Base-by-base conservation (phyloP, 2,113 vertebrate species). In the Malurus cyaneus region DNA sequence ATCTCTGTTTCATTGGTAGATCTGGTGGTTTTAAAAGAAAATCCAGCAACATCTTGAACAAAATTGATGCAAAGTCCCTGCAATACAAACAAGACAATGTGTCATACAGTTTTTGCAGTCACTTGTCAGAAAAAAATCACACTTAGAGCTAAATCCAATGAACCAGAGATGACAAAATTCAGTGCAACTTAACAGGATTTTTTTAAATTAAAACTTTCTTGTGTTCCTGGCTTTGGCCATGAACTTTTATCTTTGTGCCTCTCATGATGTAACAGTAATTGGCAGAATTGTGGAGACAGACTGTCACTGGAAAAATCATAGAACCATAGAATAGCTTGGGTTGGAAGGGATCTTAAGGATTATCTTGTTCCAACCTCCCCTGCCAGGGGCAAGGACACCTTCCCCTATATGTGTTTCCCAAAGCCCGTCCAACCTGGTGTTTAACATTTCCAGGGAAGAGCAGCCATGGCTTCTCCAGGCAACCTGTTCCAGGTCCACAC, bases 101-200 rank as follows among this genome's bases (percentile, higher is more conserved):
- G 80, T 86, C 70, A 94, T 69, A 32, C 20, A 52, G 26, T 44
- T 96, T 93, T 85, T 80, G 59, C 53, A 79, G 50, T 76, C 18
- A 29, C 31, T 87, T 92, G 74, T 72, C 73, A 85, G 66, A 85
- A 89, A 78, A 87, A 21, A 89, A 50, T 85, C 81, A 82, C 85
- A 85, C 59, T 76, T 81, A 47, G 32, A 87, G 34, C 18, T 78
- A 61, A 82, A 72, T 31, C 65, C 84, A 73, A 34, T 89, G 89
- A 97, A 80, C 47, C 10, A 25, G 23, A 88, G 52, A 31, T 54
- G 8, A 57, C 23, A 83, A 94, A 70, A 67, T 88, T 73, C 85
- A 73, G 32, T 65, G 61, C 50, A 89, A 93, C 49, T 50, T 54
- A 53, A 50, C 23, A 39, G 5, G 7, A 12, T 66, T 76, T 88